phyloP scores from a whole-genome alignment of 1,140 invertebrate genomes.

The Hypothenemus hampei region DNA sequence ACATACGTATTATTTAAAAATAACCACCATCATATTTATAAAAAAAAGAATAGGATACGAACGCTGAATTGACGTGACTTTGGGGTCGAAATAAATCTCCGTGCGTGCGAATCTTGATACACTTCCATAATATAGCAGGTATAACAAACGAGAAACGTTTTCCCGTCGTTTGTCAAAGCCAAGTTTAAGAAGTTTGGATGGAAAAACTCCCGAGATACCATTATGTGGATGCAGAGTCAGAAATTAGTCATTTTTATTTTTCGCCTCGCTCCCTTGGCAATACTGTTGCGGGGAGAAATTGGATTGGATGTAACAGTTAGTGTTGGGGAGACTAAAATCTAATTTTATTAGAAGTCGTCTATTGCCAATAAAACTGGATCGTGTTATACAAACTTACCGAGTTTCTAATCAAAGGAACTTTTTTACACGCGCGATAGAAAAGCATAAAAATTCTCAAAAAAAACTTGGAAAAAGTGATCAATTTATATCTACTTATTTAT shows the following conservation, averaged over 20 bases:
- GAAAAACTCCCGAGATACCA: conserved; percentile 15
- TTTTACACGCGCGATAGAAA: no score
- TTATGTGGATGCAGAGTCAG: conserved; percentile 14
- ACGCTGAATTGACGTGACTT: conserved; percentile 1
- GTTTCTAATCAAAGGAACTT: no score
- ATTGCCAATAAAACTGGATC: background rate
- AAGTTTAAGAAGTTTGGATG: conserved; percentile 15
- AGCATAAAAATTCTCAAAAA: no score
- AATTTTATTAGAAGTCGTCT: conserved; percentile 5
- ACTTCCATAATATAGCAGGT: conserved; percentile 8
- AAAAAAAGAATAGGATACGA: no score
- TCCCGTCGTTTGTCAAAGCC: conserved; percentile 17
- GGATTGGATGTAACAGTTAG: conserved; percentile 10
- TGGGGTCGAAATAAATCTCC: conserved; percentile 7
- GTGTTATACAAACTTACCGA: no score
- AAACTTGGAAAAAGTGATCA: no score
- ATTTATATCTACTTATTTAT: no score
- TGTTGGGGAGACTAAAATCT: background rate
- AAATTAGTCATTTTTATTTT: conserved; percentile 22
- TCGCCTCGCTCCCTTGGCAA: conserved; percentile 5
- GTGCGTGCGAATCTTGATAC: conserved; percentile 15
- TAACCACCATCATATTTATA: no score
- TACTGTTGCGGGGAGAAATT: background rate
- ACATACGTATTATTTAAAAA: no score
- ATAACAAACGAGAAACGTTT: conserved; percentile 14